Base-by-base conservation (phyloP, 2,113 vertebrate species). In the Pelobates fuscus region DNA sequence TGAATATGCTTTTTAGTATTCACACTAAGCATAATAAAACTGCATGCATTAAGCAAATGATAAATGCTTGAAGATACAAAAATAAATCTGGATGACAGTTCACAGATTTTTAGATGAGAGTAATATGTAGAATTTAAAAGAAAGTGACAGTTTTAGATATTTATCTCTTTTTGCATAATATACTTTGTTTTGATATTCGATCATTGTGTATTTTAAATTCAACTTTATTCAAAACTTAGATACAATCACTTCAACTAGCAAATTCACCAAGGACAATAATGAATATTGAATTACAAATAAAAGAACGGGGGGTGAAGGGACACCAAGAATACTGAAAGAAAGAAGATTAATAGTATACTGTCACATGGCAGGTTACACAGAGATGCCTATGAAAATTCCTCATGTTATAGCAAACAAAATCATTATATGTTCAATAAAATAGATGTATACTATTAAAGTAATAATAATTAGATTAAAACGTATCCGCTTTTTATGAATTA, bases 181-280 rank as follows among this genome's bases (percentile, higher is more conserved):
- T 52, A 61, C 67, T 67, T 68, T 67, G 73, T 67, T 77, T 77
- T 41, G 65, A 52, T 77, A 77, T 67, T 77, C 73, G 8, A 77
- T 77, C 73, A 68, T 61, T 60, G 73, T 37, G 57, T 68, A 26
- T 68, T 76, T 68, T 61, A 68, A 60, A 68, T 68, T 77, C 73
- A 29, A 29, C 65, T 77, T 77, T 68, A 68, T 77, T 77, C 73
- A 77, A 30, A 49, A 67, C 26, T 10, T 26, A 68, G 73, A 77
- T 77, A 52, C 64, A 49, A 77, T 77, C 73, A 41, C 41, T 41
- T 49, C 55, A 32, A 49, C 73, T 52, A 61, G 55, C 46, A 46
- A 68, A 77, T 77, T 61, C 73, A 67, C 64, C 73, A 77, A 77
- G 73, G 73, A 77, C 73, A 77, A 75, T 75, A 75, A 77, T 67